phyloP scores from a whole-genome alignment of 2,797 vertebrate genomes.

The Phalanger gymnotis region DNA sequence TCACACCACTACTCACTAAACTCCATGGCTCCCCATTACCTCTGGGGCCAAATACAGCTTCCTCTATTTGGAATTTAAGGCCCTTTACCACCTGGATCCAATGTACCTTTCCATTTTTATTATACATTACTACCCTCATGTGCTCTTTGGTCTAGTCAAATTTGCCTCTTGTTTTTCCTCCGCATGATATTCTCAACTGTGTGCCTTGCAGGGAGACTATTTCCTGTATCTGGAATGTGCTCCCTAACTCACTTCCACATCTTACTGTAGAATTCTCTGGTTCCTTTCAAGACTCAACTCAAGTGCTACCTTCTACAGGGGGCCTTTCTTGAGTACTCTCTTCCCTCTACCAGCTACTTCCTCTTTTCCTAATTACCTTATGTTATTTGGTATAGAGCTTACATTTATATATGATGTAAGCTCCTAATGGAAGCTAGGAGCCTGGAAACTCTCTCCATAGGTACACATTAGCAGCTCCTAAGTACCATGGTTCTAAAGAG shows the following conservation, averaged over 20 bases:
- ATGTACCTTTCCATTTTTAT: background rate
- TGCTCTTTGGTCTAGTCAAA: background rate
- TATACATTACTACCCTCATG: background rate
- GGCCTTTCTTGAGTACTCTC: background rate
- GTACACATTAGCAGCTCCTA: background rate
- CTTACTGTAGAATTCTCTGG: background rate
- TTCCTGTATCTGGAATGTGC: background rate
- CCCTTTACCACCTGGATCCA: background rate
- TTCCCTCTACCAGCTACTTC: background rate
- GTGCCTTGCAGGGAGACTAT: background rate
- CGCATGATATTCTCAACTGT: background rate
- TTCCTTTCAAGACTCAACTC: background rate
- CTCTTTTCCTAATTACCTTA: background rate
- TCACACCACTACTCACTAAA: background rate
- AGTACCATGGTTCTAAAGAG: background rate
- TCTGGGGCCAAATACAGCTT: background rate
- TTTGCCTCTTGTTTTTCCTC: background rate
- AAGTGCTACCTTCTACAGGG: background rate
- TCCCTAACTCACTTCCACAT: background rate
- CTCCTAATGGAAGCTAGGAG: background rate
- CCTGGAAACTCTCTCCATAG: background rate
- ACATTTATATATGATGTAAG: background rate
- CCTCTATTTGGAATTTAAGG: background rate
- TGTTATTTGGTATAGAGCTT: background rate
- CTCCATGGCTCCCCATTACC: background rate